These are phyloP conservation scores for Chaetodon auriga DNA, from an alignment of 2,113 vertebrate genomes.

Conservation along the genomic window DNA sequence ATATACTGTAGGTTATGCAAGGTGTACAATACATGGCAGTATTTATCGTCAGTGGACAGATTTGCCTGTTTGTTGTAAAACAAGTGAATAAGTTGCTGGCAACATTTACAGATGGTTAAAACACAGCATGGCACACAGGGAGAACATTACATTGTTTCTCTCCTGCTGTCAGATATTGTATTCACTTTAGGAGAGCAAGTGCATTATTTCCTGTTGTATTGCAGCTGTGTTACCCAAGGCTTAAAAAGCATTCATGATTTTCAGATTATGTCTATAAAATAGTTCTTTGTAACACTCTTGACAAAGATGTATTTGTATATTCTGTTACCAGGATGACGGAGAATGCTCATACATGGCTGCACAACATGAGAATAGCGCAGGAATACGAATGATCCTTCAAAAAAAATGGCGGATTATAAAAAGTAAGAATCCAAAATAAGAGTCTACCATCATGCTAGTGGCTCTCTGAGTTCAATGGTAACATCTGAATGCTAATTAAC, in stretches of 20 bases:
- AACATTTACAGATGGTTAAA: conserved; percentile 16
- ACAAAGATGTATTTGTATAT: neutral
- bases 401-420: neutral
- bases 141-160: neutral
- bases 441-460: neutral
- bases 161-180: conserved; percentile 16
- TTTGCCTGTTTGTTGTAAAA: neutral
- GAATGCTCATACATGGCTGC: neutral
- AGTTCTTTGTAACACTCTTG: neutral
- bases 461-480: neutral
- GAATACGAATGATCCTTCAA: neutral
- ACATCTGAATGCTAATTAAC: neutral
- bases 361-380: neutral
- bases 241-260: neutral
- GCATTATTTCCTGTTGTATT: neutral
- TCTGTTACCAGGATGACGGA: neutral
- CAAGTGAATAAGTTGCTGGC: neutral
- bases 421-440: neutral
- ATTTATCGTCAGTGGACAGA: neutral
- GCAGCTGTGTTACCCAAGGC: neutral
- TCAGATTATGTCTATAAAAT: neutral
- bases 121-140: neutral
- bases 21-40: neutral
- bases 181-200: conserved; percentile 7
- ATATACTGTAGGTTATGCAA: conserved; percentile 10